Percentiles rank a stretch among this genome's conserved stretches.
These are phyloP conservation scores for Eurystomus gularis DNA, from an alignment of 2,113 vertebrate genomes.

Conservation along the genomic window DNA sequence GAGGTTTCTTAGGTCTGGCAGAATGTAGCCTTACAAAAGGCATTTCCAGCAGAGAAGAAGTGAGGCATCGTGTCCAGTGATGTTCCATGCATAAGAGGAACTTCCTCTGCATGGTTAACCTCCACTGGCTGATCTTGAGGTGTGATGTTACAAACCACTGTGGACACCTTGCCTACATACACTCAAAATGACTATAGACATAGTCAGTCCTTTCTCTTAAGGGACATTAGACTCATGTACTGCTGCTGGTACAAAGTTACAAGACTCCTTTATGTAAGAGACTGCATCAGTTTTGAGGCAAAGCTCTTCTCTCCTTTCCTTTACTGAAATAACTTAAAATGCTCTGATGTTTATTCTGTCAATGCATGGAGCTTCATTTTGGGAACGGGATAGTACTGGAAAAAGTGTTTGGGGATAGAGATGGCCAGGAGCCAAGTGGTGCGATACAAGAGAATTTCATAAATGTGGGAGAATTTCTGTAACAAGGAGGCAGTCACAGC, in stretches of 20 bases:
- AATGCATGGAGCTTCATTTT: neutral
- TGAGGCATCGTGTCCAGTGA: neutral
- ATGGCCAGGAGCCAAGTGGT: neutral
- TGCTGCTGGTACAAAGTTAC: neutral
- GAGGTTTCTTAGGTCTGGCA: neutral
- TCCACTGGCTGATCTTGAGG: neutral
- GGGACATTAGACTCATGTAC: too few relatives aligned
- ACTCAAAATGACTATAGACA: neutral
- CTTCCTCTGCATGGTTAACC: neutral
- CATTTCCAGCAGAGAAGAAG: neutral
- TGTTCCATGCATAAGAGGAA: neutral
- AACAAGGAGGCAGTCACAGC: neutral
- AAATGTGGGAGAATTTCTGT: neutral
- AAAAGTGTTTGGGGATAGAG: neutral
- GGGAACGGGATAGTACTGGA: neutral
- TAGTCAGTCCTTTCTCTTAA: neutral
- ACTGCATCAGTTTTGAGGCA: neutral
- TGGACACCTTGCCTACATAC: neutral
- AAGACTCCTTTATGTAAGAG: neutral
- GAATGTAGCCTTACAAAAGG: neutral
- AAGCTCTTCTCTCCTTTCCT: neutral
- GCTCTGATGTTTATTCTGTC: neutral
- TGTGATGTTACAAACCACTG: neutral
- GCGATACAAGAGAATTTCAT: neutral
- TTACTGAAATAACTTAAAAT: neutral